These are phyloP conservation scores for Lycocerus yunnanus DNA, from an alignment of 2,888 invertebrate species.

Conservation along the genomic window DNA sequence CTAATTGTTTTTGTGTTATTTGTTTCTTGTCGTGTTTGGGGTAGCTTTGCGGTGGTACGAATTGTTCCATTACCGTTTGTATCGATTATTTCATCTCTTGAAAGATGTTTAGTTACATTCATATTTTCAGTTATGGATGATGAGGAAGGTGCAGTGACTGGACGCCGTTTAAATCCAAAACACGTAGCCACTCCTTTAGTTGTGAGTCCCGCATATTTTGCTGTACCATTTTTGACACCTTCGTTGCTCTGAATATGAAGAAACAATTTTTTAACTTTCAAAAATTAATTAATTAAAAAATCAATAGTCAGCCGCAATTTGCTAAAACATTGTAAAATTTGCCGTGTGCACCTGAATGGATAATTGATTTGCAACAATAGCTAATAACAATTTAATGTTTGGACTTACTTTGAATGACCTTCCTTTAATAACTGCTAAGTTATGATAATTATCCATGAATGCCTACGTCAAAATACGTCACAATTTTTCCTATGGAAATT, in stretches of 20 bases:
- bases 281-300: not conserved
- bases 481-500: not conserved
- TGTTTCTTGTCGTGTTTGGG: conserved; percentile 70
- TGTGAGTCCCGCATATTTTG: conserved; percentile 51
- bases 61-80: conserved; percentile 56
- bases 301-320: not conserved
- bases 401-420: not conserved
- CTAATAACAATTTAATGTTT: not conserved
- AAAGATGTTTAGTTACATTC: conserved; percentile 53
- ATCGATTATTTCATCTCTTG: conserved; percentile 55
- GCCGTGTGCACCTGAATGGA: not conserved
- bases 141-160: conserved; percentile 54
- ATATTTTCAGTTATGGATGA: conserved; percentile 40
- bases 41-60: conserved; percentile 67
- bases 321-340: not conserved
- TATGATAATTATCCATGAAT: not conserved
- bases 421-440: not conserved
- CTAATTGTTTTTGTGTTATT: conserved; percentile 64
- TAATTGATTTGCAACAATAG: not conserved
- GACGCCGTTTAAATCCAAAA: conserved; percentile 79
- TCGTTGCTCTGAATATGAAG: not conserved
- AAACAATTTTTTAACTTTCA: not conserved
- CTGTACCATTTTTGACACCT: conserved; percentile 53
- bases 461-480: not conserved
- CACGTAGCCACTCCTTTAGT: conserved; percentile 80